Evolutionary conservation across 2,888 invertebrate genomes (phyloP), one percentile per base, ranked within the genome.

Genomic region (Schrankia costaestrigalis): DNA sequence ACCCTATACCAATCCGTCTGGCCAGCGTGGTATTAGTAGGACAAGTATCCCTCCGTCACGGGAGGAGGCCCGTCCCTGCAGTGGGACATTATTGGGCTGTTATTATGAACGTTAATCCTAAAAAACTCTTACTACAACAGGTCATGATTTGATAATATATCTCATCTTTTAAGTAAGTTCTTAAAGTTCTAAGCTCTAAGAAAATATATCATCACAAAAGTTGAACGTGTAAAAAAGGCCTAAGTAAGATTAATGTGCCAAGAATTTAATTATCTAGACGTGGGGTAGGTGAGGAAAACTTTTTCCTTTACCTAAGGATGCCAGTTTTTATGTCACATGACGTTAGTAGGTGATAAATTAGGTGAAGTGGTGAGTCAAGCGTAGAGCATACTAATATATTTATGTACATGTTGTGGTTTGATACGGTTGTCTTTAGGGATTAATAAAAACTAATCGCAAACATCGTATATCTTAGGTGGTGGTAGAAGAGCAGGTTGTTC

Each of bases 121-220:
- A 80, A 76, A 78, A 75, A 82, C 78, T 69, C 62, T 64, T 70
- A 63, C 54, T 68, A 63, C 78, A 79, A 82, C 79, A 76, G 69
- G 63, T 54, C 58, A 67, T 63, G 74, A 77, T 76, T 71, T 77
- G 76, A 78, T 76, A 76, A 73, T 64, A 71, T 70, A 67, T 59
- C 54, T 63, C 65, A 62, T 61, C 58, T 3, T 13, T 14, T 7
- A 12, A 7, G n/a, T 26, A 32, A 21, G n/a, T 21, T 21, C 26
- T 18, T 11, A 31, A 37, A 32, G 21, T 23, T 14, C 3, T 23
- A 25, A 35, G 24, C 33, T 22, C 10, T 46, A 57, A 35, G 40
- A 40, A 53, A 46, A 53, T 48, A 54, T 22, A 55, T 43, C 38
- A 50, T 47, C 44, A 26, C 39, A 44, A 47, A 59, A 61, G 40